phyloP scores from a whole-genome alignment of 1,140 invertebrate genomes.

The Chymomyza costata region DNA sequence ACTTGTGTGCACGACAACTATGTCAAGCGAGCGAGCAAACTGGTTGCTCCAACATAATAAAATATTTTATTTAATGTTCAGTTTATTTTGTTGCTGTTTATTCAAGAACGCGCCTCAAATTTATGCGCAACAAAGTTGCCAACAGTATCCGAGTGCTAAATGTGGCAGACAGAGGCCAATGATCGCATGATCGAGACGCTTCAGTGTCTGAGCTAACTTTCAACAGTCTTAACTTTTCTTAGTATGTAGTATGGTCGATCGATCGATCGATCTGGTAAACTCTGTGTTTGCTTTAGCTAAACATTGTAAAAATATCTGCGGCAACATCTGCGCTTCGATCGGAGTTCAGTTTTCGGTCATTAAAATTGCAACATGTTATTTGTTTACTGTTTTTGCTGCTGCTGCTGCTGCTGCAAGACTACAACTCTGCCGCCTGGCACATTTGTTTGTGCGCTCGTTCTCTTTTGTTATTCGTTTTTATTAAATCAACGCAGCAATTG shows the following conservation, averaged over 20 bases:
- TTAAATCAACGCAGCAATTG: conserved; percentile 72
- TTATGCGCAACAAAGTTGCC: conserved; percentile 55
- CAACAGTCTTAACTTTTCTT: conserved; percentile 15
- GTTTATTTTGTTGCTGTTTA: conserved; percentile 64
- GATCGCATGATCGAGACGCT: too few species aligned
- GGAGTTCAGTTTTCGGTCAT: conserved; percentile 51
- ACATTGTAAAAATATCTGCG: conserved; percentile 68
- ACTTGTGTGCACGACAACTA: conserved; percentile 3
- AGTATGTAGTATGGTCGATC: background rate
- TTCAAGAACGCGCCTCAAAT: too few species aligned
- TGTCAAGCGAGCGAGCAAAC: conserved; percentile 24
- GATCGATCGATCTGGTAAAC: conserved; percentile 21
- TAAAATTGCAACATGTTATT: conserved; percentile 72
- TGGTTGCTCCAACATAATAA: conserved; percentile 67
- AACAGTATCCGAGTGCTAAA: too few species aligned
- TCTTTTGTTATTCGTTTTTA: conserved; percentile 65
- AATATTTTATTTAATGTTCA: conserved; percentile 75
- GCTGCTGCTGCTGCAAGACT: conserved; percentile 7
- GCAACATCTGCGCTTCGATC: conserved; percentile 52
- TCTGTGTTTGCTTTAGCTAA: conserved; percentile 64
- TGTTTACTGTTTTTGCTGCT: conserved; percentile 59
- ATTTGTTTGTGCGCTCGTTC: conserved; percentile 54
- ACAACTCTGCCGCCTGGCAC: conserved; percentile 32
- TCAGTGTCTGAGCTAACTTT: conserved; percentile 39
- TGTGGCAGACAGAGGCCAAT: conserved; percentile 9